These are phyloP conservation scores for Urocyon cinereoargenteus DNA, from an alignment of 2,797 vertebrate species.

Conservation along the genomic window DNA sequence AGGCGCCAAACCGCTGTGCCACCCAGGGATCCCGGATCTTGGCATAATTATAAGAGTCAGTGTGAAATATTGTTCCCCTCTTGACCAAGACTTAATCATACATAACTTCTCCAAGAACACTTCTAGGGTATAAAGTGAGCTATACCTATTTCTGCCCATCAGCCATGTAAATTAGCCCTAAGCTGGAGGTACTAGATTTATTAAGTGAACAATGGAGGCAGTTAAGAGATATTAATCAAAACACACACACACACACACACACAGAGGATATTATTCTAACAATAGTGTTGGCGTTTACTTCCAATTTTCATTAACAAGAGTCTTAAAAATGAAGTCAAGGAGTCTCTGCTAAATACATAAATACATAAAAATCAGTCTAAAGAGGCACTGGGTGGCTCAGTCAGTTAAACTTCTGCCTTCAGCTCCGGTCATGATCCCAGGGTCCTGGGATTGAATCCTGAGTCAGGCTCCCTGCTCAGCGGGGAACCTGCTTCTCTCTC, in stretches of 20 bases:
- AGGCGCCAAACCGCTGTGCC: too few species aligned
- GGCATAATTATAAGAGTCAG: conserved; percentile 42
- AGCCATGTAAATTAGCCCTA: conserved; percentile 8
- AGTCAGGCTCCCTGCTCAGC: too few species aligned
- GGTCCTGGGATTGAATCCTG: too few species aligned
- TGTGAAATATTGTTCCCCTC: conserved; percentile 49
- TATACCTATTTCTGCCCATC: background rate
- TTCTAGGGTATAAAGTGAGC: background rate
- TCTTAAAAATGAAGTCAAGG: conserved; percentile 29
- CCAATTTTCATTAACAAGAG: background rate
- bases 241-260: too few species aligned
- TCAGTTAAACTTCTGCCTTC: too few species aligned
- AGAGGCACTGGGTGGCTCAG: background rate
- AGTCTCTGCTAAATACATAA: conserved; percentile 27
- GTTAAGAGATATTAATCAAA: conserved; percentile 2
- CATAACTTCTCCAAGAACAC: background rate
- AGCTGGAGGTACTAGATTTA: background rate
- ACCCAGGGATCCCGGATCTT: too few species aligned
- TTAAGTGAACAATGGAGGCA: conserved; percentile 6
- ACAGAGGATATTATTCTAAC: background rate
- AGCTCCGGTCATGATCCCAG: too few species aligned
- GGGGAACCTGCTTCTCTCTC: too few species aligned
- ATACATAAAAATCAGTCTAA: conserved; percentile 4
- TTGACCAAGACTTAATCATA: conserved; percentile 56
- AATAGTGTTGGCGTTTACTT: background rate